A percentile compares a stretch with the other conserved stretches of the same genome.
These are phyloP conservation scores for Cephalopholis sonnerati DNA, from an alignment of 2,113 vertebrate genomes.

Conservation along the genomic window DNA sequence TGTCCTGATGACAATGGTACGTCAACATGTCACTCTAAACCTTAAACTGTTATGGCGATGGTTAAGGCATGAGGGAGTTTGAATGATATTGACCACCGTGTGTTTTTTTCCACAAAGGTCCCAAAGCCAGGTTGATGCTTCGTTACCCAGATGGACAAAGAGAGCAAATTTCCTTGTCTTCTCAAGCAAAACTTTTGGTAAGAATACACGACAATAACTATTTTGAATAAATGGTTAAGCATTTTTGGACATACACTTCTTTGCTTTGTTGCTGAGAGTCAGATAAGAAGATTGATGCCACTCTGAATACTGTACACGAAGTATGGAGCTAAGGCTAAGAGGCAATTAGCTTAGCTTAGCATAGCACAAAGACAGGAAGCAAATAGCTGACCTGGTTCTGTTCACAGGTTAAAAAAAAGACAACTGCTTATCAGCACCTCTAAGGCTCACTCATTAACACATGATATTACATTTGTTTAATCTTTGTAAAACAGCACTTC, in stretches of 20 bases:
- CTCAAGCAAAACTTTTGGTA: constrained; percentile 96
- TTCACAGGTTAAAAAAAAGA: neutral
- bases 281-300: neutral
- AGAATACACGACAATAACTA: constrained; percentile 50
- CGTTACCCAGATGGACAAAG: constrained; percentile 98
- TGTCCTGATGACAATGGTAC: constrained; percentile 90
- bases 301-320: neutral
- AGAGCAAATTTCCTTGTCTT: constrained; percentile 96
- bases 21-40: neutral
- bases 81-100: neutral
- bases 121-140: constrained; percentile 98
- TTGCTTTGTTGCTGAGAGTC: neutral
- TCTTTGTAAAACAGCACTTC: neutral
- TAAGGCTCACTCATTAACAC: neutral
- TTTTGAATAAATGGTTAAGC: neutral
- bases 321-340: neutral
- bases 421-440: neutral
- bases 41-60: neutral
- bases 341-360: neutral
- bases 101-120: constrained; percentile 84
- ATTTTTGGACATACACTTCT: neutral
- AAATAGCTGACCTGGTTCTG: neutral
- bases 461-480: neutral
- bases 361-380: neutral
- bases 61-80: neutral